These are phyloP conservation scores for Neuroscelio doddi DNA, from an alignment of 2,888 invertebrate species.

Conservation along the genomic window DNA sequence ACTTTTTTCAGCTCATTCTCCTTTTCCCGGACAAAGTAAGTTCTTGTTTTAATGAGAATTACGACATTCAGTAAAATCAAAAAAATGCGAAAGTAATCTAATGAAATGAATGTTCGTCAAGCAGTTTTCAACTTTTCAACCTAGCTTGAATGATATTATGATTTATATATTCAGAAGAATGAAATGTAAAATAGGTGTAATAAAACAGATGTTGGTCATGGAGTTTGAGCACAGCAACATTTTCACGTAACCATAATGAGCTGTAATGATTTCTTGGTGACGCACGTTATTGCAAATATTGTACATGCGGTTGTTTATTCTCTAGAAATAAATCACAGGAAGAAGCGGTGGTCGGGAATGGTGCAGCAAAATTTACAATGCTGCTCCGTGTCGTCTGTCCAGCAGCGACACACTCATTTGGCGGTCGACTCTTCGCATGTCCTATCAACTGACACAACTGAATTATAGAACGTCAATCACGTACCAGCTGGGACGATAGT, in stretches of 20 bases:
- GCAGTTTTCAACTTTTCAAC: too few species aligned
- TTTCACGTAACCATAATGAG: background rate
- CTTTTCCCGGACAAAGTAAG: too few species aligned
- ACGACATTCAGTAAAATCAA: too few species aligned
- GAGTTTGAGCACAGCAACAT: background rate
- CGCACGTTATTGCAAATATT: conserved; percentile 4
- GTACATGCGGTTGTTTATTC: conserved; percentile 23
- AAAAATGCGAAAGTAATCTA: too few species aligned
- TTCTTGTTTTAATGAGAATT: too few species aligned
- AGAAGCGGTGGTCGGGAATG: conserved; percentile 22
- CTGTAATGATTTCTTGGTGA: conserved; percentile 17
- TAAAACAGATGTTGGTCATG: too few species aligned
- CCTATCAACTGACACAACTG: conserved; percentile 59
- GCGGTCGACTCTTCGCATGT: conserved; percentile 50
- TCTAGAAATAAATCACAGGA: conserved; percentile 33
- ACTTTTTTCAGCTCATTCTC: conserved; percentile 3
- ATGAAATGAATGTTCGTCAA: too few species aligned
- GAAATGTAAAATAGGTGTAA: too few species aligned
- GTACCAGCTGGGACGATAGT: conserved; percentile 44
- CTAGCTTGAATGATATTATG: too few species aligned
- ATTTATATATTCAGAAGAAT: too few species aligned
- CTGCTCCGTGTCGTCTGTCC: conserved; percentile 23
- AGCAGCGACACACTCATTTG: conserved; percentile 30
- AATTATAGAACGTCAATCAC: conserved; percentile 64
- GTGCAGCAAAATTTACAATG: conserved; percentile 27